Base-by-base conservation (phyloP, 2,797 vertebrate genomes). In the Peromyscus eremicus region DNA sequence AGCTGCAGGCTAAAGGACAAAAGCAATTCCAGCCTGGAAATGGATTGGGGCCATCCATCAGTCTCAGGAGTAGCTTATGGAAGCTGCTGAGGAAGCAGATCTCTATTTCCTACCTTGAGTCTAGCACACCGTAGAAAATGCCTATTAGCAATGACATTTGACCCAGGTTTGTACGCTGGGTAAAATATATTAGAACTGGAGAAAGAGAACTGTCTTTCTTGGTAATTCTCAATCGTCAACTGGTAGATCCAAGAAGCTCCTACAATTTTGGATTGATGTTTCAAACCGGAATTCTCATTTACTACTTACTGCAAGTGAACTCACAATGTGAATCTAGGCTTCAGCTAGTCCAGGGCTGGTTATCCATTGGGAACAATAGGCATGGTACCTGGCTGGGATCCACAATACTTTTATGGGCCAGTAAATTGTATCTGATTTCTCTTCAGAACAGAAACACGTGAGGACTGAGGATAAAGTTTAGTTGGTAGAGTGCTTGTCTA, bases 21-120 rank as follows among this genome's bases (percentile, higher is more conserved):
- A 97, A 89, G 46, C 68, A 80, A 32, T 43, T 96, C 23, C 6
- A 93, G 55, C 75, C 80, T 97, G 43, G 79, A 89, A 92, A 13
- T 6, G 27, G 98, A 92, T 95, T 95, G 37, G 89, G 92, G 29
- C 79, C n/a, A 4, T 92, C 29, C 71, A 80, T 82, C 89, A 84
- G 62, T 95, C 34, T 64, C 37, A 80, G 27, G 90, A 93, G n/a
- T 27, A 25, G 82, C 91, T 88, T 21, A 17, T 88, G 55, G 17
- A 97, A 95, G 62, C 94, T 82, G 68, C 83, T 96, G 89, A 97
- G 60, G 70, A 91, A 37, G 80, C 57, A 87, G 23, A 62, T 84
- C 19, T 43, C 32, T 95, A 86, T 95, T 92, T 52, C 49, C 79
- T 86, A 76, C 0, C 70, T n/a, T 6, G 27, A 95, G 60, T 46